Conservation (phyloP, 2,797 vertebrate genomes). For the Urocyon cinereoargenteus region DNA sequence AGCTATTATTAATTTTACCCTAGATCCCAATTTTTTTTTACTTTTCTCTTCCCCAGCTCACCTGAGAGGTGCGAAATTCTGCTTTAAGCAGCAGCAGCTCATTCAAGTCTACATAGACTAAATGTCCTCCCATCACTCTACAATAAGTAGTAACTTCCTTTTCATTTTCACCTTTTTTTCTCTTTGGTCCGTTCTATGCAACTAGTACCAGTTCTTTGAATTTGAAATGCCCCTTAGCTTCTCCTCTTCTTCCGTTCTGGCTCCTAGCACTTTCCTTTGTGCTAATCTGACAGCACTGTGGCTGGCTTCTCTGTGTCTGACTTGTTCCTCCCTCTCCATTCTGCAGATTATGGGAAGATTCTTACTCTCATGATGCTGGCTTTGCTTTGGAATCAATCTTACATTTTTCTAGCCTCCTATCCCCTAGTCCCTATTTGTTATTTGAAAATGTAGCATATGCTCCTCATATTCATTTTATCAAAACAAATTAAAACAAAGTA, state of each 20-base stretch:
- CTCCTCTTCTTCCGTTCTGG: background rate
- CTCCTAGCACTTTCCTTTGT: background rate
- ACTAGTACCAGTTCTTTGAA: background rate
- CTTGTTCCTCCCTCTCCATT: background rate
- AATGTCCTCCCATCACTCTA: background rate
- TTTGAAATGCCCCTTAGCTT: background rate
- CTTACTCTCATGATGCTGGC: background rate
- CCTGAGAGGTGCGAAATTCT: background rate
- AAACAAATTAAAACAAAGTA: conserved; percentile 10
- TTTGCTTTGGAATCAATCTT: background rate
- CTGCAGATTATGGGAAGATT: background rate
- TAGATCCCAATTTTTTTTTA: background rate
- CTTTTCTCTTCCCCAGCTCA: background rate
- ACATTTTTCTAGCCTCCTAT: background rate
- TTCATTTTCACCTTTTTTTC: background rate
- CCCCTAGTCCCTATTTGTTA: background rate
- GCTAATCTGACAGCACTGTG: accelerated
- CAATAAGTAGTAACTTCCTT: background rate
- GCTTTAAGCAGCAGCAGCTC: background rate
- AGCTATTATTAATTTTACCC: background rate
- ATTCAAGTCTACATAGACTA: background rate
- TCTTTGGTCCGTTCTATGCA: background rate
- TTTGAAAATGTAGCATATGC: background rate
- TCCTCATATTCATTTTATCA: background rate
- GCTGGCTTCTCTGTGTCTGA: background rate